Percentiles rank a stretch among this genome's conserved stretches.
These are phyloP conservation scores for Diplogasteroides magnus DNA, from an alignment of 1,140 invertebrate species.

Conservation along the genomic window DNA sequence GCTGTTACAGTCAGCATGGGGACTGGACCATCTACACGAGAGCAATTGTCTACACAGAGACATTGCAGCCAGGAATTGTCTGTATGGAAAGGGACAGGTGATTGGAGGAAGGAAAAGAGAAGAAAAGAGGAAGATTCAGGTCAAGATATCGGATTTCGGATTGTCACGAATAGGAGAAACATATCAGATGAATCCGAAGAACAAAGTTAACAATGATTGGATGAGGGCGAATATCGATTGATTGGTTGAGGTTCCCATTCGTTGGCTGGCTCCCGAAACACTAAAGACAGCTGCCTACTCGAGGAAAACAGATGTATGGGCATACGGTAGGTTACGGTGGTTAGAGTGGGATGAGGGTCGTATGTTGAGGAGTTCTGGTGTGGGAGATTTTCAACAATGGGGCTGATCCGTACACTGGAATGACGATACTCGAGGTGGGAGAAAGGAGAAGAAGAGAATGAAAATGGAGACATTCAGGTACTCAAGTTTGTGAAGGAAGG, in stretches of 20 bases:
- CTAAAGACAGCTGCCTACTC: conserved; percentile 12
- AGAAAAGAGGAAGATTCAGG: too few relatives aligned
- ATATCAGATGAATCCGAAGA: conserved; percentile 57
- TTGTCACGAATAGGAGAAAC: conserved; percentile 82
- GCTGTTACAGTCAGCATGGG: conserved; percentile 70
- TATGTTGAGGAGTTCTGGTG: too few relatives aligned
- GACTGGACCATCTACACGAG: conserved; percentile 98
- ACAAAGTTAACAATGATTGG: too few relatives aligned
- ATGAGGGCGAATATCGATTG: too few relatives aligned
- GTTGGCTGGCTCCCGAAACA: conserved; percentile 23
- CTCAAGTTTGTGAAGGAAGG: too few relatives aligned
- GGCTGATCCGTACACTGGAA: conserved; percentile 18
- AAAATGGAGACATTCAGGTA: too few relatives aligned
- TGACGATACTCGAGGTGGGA: conserved; percentile 14
- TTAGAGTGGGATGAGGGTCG: too few relatives aligned
- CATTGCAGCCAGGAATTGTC: conserved; percentile 88
- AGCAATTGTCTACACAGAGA: too few relatives aligned
- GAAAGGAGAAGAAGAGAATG: too few relatives aligned
- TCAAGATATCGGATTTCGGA: conserved; percentile 78
- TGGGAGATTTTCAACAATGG: conserved; percentile 16
- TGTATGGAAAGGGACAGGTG: too few relatives aligned
- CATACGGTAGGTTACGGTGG: too few relatives aligned
- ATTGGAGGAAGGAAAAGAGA: too few relatives aligned
- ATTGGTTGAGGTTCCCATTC: conserved; percentile 26
- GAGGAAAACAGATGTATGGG: conserved; percentile 17